Evolutionary conservation across 2,888 invertebrate genomes (phyloP), one percentile per base, ranked within the genome.

Genomic region (Meloe dianella): DNA sequence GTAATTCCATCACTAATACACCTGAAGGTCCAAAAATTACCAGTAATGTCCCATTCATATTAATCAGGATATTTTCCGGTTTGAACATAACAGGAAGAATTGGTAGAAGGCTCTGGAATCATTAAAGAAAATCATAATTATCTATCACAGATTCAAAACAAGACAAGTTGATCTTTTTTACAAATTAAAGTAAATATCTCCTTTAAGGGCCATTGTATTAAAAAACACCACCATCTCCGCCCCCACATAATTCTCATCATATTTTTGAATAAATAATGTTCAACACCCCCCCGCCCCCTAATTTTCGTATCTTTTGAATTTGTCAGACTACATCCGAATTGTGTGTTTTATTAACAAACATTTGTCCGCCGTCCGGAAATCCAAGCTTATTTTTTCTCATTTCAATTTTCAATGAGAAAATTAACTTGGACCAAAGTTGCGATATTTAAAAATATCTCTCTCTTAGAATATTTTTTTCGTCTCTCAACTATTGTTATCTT

Each of bases 1-100:
- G 94, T 66, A 95, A 84, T 77, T 92, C 90, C 24, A 91, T 85
- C 14, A 93, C 85, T 61, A 89, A 86, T 64, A 92, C 88, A 0
- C 94, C 94, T 60, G 88, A 84, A 7, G 88, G 85, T 0, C 94
- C 93, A 85, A 89, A 89, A 14, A 93, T 85, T 63, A 90, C 90
- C 60, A 93, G 79, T 60, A 91, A 86, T 62, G 89, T 89, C 32
- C 90, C 89, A 51, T 88, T 89, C 20, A 86, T 85, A 80, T 92
- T 93, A 79, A 88, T 86, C 71, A 87, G 78, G 70, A 95, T 78
- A 20, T 87, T 85, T 73, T 91, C 90, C 69, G 94, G 91, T 0
- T 88, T 85, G 83, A 91, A 92, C 20, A 88, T 84, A 0, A 92
- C 92, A 0, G 91, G 88, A 60, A 89, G 87, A 2, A 89, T 86